Base-by-base conservation (phyloP, 2,113 vertebrate genomes). In the Dinomys branickii region DNA sequence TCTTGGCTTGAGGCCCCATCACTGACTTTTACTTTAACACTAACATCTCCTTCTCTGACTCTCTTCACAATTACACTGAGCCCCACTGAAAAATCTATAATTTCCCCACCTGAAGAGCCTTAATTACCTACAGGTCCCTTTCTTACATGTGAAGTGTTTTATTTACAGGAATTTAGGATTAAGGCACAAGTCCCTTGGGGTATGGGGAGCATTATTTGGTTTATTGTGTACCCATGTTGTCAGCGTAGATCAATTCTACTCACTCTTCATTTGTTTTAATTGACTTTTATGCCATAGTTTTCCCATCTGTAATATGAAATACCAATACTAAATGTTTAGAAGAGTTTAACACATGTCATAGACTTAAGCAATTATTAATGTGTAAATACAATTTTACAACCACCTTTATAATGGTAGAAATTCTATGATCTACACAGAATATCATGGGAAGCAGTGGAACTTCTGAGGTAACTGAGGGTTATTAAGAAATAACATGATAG, bases 311-410 rank as follows among this genome's bases (percentile, higher is more conserved):
- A 56, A 83, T 92, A 78, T 16, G n/a, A 41, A 59, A 73, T 77
- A 50, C 50, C 59, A 52, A 1, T 59, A 12, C 4, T 77, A 85
- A 80, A 35, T 83, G 13, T 7, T 38, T 61, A 30, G 13, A 91
- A 81, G 12, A 65, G 16, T 92, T 44, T 92, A 38, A 11, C 30
- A 82, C 19, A 54, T 3, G 61, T 82, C 24, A 85, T 44, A 71
- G 24, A 81, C 6, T 90, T 92, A 61, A 85, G 24, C 28, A 85
- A 35, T 75, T 73, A 82, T 63, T 85, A 84, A 47, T 77, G 3
- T 85, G n/a, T 58, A 8, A 90, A 28, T 84, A 90, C 26, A 80
- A 85, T 82, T 92, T 96, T 92, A 95, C 6, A 91, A 38, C 10
- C 41, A 88, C 20, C 8, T 84, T 78, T 33, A 85, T 87, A 24